Conservation (phyloP, 2,113 vertebrate genomes). For the Brachyhypopomus gauderio region DNA sequence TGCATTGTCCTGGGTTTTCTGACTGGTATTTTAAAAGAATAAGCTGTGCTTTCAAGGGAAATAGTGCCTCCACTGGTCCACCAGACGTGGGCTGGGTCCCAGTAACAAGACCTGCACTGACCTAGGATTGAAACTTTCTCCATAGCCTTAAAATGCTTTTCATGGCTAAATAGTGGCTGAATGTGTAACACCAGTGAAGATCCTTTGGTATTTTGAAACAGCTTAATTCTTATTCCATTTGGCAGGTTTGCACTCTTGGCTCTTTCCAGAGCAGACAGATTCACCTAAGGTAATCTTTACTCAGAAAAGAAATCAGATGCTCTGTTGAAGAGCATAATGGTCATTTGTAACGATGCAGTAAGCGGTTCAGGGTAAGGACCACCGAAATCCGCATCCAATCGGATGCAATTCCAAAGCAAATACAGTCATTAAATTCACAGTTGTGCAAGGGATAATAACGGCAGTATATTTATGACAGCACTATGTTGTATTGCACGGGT, state of each 20-base stretch:
- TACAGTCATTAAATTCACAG: neutral
- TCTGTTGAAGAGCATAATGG: neutral
- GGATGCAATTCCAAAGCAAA: neutral
- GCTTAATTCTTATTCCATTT: neutral
- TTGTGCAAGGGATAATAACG: neutral
- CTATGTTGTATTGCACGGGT: neutral
- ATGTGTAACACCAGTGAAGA: neutral
- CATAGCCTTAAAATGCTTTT: conserved; percentile 10
- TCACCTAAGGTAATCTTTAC: neutral
- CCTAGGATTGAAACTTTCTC: conserved; percentile 27
- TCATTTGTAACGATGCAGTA: neutral
- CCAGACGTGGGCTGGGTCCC: neutral
- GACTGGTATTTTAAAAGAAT: neutral
- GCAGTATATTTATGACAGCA: neutral
- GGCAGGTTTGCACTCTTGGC: neutral
- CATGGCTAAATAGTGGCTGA: neutral
- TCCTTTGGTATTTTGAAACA: neutral
- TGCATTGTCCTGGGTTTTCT: neutral
- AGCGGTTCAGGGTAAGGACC: neutral
- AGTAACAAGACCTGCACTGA: neutral
- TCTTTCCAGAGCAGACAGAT: neutral
- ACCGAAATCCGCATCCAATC: neutral
- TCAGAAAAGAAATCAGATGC: neutral
- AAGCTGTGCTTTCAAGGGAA: neutral
- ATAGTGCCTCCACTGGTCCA: neutral